Base-by-base conservation (phyloP, 2,113 vertebrate genomes). In the Cyphomyrus discorhynchus region DNA sequence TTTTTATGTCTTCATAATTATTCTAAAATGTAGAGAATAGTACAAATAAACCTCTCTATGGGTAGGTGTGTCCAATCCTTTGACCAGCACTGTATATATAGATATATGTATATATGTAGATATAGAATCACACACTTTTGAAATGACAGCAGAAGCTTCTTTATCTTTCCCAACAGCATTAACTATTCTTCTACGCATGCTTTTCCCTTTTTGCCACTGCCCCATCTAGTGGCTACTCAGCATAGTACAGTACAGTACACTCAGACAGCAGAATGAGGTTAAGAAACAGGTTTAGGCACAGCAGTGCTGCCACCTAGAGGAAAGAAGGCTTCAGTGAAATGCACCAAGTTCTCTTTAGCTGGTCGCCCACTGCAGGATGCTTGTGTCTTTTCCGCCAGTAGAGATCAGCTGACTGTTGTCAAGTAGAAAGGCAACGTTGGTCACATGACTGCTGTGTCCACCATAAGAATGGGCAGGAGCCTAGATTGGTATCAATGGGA, bases 381-480 rank as follows among this genome's bases (percentile, higher is more conserved):
- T 97, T 92, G 96, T 97, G 92, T 98, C 98, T 88, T 97, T 98
- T 91, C 98, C 98, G 1, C 97, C 97, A 0, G 96, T 97, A 90
- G 97, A 97, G 90, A 98, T 93, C 87, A 97, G 95, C 92, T 94
- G 89, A 89, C 96, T 95, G 96, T 97, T 95, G 42, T 97, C 95
- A 88, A 96, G 96, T 91, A 98, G 94, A 95, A 98, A 98, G 95
- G 97, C 96, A 93, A 97, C 95, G 8, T 97, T 97, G 90, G 98
- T 98, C 94, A 98, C 98, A n/a, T 98, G 98, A 94, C 98, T 98
- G 96, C 98, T 98, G 95, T 98, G 98, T 89, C 98, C 98, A 1
- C 95, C 93, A 1, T 97, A 97, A 88, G 95, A 94, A 92, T 97
- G 96, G 95, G 97, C 95, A 0, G 94, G 96, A 87, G 97, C 97